Base-by-base conservation (phyloP, 2,797 vertebrate species). In the Loriculus beryllinus region DNA sequence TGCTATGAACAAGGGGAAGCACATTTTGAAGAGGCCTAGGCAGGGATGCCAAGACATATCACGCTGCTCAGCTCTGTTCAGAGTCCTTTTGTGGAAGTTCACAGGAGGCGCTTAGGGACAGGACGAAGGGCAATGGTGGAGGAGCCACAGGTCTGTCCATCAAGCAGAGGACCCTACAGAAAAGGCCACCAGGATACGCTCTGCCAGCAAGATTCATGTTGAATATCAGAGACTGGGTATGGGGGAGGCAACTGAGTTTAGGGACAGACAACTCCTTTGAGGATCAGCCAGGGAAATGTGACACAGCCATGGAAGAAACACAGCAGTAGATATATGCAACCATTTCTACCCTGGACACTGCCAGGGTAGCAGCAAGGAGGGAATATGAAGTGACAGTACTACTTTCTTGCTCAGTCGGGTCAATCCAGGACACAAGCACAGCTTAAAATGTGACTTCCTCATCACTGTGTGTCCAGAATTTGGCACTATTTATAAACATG, bases 41-140 rank as follows among this genome's bases (percentile, higher is more conserved):
- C 90, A 92, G 92, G 90, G 92, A 93, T 96, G 95, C 95, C 95
- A 95, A 92, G 88, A 95, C 52, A 22, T 2, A 95, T 96, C 92
- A 96, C 9, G 8, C 86, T 84, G 77, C 78, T 94, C 83, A 48
- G 88, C 68, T 63, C 1, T 29, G 60, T 56, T 90, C 54, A 29
- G 77, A 93, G 94, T 40, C 86, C 90, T 82, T 85, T 54, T 72
- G 83, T 85, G 88, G 90, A 92, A 88, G 92, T 89, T 93, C 88
- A 74, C 51, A 10, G 94, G 83, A 96, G 89, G 76, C 3, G 0
- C 79, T 95, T 64, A 48, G 90, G 92, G 92, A 92, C 94, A 95
- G 86, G 91, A 89, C 0, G 12, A 94, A 95, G 92, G 89, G 79
- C 90, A 91, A 35, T 0, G 7, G 40, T 2, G 72, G 92, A 47